Percentiles rank a stretch among this genome's conserved stretches.
phyloP scores from a whole-genome alignment of 2,113 vertebrate species.

The Gallinago jamesoni region DNA sequence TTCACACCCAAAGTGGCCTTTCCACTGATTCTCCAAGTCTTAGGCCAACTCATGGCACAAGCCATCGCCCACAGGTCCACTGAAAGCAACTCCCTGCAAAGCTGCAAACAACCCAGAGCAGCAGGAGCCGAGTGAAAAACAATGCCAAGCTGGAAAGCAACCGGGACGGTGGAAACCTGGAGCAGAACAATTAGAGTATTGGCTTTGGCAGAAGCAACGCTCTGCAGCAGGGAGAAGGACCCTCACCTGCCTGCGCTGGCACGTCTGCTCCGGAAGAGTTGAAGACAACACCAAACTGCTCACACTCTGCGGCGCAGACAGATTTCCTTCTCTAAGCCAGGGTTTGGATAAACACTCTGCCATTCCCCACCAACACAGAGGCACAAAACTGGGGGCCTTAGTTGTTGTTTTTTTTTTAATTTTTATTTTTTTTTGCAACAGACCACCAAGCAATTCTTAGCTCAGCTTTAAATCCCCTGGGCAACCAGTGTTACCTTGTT shows the following conservation, averaged over 20 bases:
- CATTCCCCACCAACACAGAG: background rate
- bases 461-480: constrained; percentile 57
- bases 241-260: background rate
- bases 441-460: constrained; percentile 61
- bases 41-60: background rate
- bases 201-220: background rate
- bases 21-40: background rate
- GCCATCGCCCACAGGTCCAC: background rate
- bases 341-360: background rate
- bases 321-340: background rate
- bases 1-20: background rate
- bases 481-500: constrained; percentile 72
- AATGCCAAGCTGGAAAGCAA: background rate
- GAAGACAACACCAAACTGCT: background rate
- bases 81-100: background rate
- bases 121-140: background rate
- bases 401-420: background rate
- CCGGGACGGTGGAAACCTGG: background rate
- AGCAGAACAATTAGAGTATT: background rate
- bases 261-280: background rate
- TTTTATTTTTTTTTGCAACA: background rate
- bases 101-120: background rate
- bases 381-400: background rate
- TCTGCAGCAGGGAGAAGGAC: background rate
- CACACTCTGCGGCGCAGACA: accelerated